Base-by-base conservation (phyloP, 2,113 vertebrate species). In the Apodemus sylvaticus region DNA sequence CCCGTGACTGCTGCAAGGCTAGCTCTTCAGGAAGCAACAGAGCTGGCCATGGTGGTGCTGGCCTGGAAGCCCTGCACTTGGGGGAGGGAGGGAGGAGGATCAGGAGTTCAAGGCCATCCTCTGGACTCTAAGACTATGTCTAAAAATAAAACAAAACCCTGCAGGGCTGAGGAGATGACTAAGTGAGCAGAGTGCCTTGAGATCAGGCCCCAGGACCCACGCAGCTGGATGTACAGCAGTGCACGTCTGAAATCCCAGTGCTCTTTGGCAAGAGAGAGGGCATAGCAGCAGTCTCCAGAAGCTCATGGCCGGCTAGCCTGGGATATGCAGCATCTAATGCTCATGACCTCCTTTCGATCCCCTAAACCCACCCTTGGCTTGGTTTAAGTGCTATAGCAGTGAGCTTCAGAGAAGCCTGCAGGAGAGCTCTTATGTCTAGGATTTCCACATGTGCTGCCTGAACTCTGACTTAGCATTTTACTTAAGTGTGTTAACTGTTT, bases 401-500 rank as follows among this genome's bases (percentile, higher is more conserved):
- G n/a, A 20, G 24, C 51, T 58, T 14, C 87, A 60, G 26, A 0
- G 26, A 29, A 60, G 53, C 51, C 51, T 13, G 42, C 70, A 16
- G 22, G 17, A 5, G 55, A 60, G 26, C 66, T 77, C 77, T 70
- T 79, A 9, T 17, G 7, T 94, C 51, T 71, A 62, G 60, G 48
- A 91, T 93, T 94, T 91, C 74, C 81, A 42, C 29, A 31, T 78
- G 51, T 92, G 36, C 39, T 90, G 91, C 24, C 26, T 94, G 53
- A 74, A 74, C 42, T 88, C 60, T 76, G 55, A 86, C 24, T 36
- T 89, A 92, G 64, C 64, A 12, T 79, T 91, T 93, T 88, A 83
- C 86, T 85, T 68, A 68, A n/a, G 42, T 70, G 85, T 82, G 48
- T 93, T 97, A 94, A 86, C 7, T 97, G 29, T 97, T 98, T 93